phyloP scores from a whole-genome alignment of 2,888 invertebrate genomes.

The Spodoptera exigua region DNA sequence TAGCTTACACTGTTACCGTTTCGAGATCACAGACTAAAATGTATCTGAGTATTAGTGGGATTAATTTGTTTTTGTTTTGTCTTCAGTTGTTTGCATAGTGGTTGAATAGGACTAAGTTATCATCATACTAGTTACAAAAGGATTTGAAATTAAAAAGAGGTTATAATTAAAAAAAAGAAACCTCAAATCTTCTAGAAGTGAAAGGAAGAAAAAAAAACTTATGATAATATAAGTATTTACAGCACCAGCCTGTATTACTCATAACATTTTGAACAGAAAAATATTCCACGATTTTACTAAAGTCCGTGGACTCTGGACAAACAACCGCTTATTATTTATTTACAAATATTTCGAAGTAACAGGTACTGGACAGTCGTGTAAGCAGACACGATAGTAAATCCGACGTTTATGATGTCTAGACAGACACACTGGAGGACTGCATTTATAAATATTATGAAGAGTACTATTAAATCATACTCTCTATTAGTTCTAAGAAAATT shows the following conservation, averaged over 20 bases:
- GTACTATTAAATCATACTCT: slow-evolving; percentile 7
- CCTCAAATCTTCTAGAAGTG: too few relatives aligned
- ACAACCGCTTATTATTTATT: slow-evolving; percentile 14
- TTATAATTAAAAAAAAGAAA: too few relatives aligned
- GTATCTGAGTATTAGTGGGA: slow-evolving; percentile 56
- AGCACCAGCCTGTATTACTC: too few relatives aligned
- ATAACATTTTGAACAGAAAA: background rate
- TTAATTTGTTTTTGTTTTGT: slow-evolving; percentile 28
- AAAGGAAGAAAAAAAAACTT: too few relatives aligned
- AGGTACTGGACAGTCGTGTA: slow-evolving; percentile 15
- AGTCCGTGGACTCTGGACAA: too few relatives aligned
- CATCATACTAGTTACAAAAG: too few relatives aligned
- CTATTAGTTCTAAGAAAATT: background rate
- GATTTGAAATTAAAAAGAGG: too few relatives aligned
- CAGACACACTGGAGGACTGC: slow-evolving; percentile 20
- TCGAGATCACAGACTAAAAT: slow-evolving; percentile 38
- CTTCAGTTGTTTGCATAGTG: slow-evolving; percentile 6
- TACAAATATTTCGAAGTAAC: slow-evolving; percentile 4
- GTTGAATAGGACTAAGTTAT: too few relatives aligned
- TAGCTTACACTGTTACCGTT: slow-evolving; percentile 66
- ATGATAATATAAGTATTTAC: too few relatives aligned
- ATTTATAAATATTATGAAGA: slow-evolving; percentile 9
- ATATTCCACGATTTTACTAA: too few relatives aligned
- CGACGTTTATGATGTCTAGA: slow-evolving; percentile 48
- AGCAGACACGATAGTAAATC: slow-evolving; percentile 43